A percentile compares a stretch with the other conserved stretches of the same genome.
Evolutionary conservation across 2,113 vertebrate species (phyloP).

Genomic region (Dromas ardeola): DNA sequence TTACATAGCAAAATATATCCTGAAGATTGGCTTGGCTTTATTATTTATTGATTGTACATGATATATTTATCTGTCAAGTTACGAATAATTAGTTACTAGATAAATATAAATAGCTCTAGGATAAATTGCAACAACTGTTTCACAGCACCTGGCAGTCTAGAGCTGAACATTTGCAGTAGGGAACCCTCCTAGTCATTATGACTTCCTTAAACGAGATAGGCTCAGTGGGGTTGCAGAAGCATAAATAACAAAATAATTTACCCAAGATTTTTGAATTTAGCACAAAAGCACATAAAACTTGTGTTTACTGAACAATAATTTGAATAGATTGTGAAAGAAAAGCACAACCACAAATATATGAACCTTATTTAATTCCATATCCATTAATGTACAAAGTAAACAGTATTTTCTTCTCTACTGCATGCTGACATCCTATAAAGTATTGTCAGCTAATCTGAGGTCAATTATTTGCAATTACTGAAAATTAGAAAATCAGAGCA

Average conservation of each 20-base stretch:
- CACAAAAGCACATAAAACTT: background rate
- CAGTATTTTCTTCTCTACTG: background rate
- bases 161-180: background rate
- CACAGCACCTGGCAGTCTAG: background rate
- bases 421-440: background rate
- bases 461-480: conserved; percentile 16
- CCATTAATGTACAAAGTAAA: background rate
- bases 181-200: background rate
- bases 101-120: background rate
- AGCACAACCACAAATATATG: background rate
- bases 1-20: background rate
- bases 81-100: background rate
- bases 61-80: conserved; percentile 1
- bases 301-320: background rate
- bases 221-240: background rate
- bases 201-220: background rate
- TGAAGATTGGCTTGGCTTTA: background rate
- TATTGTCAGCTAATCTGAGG: background rate
- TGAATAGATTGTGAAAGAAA: background rate
- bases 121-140: background rate
- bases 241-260: background rate
- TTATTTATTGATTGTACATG: background rate
- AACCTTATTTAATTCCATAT: background rate
- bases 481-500: background rate
- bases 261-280: background rate